Percentiles rank a stretch among this genome's conserved stretches.
Evolutionary conservation across 2,113 vertebrate genomes (phyloP).

Genomic region (Phylloscopus trochilus): DNA sequence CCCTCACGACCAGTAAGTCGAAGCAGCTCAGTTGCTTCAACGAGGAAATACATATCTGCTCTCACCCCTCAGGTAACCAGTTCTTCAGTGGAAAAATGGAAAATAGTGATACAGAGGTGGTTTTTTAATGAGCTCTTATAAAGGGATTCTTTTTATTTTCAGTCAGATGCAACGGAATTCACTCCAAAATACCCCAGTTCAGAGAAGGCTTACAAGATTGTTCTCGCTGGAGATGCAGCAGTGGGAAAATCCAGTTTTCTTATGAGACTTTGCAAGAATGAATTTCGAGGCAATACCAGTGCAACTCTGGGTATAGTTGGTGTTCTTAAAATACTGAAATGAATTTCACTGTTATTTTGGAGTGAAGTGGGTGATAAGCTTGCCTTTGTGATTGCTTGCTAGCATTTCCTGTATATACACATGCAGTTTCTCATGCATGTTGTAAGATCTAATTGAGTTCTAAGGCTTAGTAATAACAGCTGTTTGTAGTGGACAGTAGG

Average conservation of each 20-base stretch:
- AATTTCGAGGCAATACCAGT: slow-evolving; percentile 86
- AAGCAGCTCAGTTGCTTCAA: slow-evolving; percentile 56
- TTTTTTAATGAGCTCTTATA: background rate
- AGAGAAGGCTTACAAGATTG: slow-evolving; percentile 90
- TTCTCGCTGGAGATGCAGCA: slow-evolving; percentile 91
- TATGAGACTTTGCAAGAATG: slow-evolving; percentile 93
- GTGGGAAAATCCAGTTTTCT: slow-evolving; percentile 98
- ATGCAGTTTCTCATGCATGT: accelerated
- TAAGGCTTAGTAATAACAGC: background rate
- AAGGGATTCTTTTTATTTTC: background rate
- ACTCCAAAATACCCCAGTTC: slow-evolving; percentile 71
- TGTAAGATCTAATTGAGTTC: background rate
- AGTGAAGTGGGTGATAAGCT: background rate
- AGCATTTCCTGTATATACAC: background rate
- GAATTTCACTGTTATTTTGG: background rate
- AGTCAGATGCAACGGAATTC: slow-evolving; percentile 61
- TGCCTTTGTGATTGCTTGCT: background rate
- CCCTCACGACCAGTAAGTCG: slow-evolving; percentile 52
- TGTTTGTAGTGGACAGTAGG: background rate
- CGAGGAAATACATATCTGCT: slow-evolving; percentile 79
- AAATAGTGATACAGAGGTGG: background rate
- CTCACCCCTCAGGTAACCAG: slow-evolving; percentile 79
- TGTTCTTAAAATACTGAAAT: background rate
- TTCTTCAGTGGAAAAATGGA: background rate
- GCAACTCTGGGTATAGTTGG: slow-evolving; percentile 84